These are phyloP conservation scores for Neosalanx taihuensis DNA, from an alignment of 2,797 vertebrate genomes.

Conservation along the genomic window DNA sequence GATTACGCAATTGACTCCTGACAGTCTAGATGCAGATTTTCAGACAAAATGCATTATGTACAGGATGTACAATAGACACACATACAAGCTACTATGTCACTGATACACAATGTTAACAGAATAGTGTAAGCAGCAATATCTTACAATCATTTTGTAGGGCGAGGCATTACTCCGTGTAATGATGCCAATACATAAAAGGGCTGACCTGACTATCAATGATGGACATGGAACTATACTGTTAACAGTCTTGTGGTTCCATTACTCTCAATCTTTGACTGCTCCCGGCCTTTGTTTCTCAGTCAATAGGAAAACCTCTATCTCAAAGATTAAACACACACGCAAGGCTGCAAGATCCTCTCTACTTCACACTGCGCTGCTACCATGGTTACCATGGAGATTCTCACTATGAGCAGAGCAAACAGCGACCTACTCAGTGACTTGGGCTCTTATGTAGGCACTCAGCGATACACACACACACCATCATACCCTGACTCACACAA, in stretches of 20 bases:
- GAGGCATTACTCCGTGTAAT: too few species aligned
- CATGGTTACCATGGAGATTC: conserved; percentile 71
- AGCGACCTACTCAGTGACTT: conserved; percentile 68
- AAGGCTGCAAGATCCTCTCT: conserved; percentile 56
- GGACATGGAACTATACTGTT: neutral
- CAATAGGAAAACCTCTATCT: conserved; percentile 28
- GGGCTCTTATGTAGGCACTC: conserved; percentile 45
- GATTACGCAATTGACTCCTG: conserved; percentile 59
- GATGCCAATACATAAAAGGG: neutral
- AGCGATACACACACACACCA: conserved; percentile 21
- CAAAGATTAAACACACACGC: conserved; percentile 9
- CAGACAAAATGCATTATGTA: neutral
- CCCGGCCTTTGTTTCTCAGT: conserved; percentile 21
- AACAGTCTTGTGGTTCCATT: neutral
- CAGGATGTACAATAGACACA: neutral
- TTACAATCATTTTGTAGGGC: too few species aligned
- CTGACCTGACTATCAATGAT: neutral
- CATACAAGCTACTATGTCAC: too few species aligned
- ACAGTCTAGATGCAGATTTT: conserved; percentile 15
- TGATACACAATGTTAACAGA: too few species aligned
- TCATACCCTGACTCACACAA: conserved; percentile 13
- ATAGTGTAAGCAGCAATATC: too few species aligned
- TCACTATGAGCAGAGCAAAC: conserved; percentile 70
- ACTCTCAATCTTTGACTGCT: conserved; percentile 1
- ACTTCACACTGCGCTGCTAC: conserved; percentile 75